Evolutionary conservation across 2,113 vertebrate genomes (phyloP).

Genomic region (Silurus glanis): DNA sequence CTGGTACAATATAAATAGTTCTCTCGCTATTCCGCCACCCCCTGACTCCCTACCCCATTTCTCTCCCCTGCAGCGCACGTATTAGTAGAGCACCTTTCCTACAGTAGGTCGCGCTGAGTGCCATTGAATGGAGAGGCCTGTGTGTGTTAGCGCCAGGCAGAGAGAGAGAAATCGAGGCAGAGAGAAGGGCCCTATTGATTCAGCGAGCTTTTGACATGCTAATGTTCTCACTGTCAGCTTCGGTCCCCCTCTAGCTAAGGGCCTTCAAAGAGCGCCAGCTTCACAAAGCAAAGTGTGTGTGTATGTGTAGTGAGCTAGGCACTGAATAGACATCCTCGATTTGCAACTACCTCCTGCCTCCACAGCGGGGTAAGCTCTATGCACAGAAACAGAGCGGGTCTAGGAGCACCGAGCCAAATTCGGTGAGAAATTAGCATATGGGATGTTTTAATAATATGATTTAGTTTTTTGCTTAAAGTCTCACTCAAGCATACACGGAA

Average conservation of each 20-base stretch:
- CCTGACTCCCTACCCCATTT: neutral
- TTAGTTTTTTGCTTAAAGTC: neutral
- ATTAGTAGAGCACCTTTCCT: conserved; percentile 44
- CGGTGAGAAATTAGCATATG: neutral
- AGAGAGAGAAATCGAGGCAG: conserved; percentile 40
- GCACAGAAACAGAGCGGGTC: conserved; percentile 13
- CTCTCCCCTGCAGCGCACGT: conserved; percentile 30
- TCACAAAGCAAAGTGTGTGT: conserved; percentile 46
- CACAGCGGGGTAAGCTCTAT: neutral
- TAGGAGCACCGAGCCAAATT: conserved; percentile 15
- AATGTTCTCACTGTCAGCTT: conserved; percentile 66
- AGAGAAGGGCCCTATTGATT: conserved; percentile 59
- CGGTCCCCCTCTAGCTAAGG: conserved; percentile 53
- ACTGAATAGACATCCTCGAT: conserved; percentile 39
- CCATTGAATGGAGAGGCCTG: conserved; percentile 63
- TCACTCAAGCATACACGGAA: neutral
- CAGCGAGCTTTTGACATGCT: conserved; percentile 73
- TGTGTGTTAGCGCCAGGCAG: conserved; percentile 70
- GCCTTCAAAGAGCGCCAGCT: conserved; percentile 54
- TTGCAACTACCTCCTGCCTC: conserved; percentile 38
- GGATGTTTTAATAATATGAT: neutral
- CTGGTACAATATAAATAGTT: conserved; percentile 31
- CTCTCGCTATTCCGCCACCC: neutral
- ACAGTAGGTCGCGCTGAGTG: conserved; percentile 43
- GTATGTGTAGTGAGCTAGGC: conserved; percentile 25